Evolutionary conservation across 2,888 invertebrate genomes (phyloP).

Genomic region (Troglohyphantes excavatus): DNA sequence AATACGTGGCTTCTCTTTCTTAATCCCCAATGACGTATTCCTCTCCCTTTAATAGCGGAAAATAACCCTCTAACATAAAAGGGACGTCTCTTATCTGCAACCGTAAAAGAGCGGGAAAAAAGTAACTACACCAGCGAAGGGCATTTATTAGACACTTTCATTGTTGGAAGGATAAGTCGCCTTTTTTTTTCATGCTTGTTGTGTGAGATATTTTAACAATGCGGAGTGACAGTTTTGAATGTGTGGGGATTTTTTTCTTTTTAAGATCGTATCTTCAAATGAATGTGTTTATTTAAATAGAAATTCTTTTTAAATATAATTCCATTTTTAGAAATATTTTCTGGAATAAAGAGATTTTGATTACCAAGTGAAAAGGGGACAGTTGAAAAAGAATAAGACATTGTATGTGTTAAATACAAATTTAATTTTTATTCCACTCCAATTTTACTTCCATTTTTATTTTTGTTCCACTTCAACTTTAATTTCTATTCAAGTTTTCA

Average conservation of each 20-base stretch:
- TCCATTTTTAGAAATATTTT: too few relatives aligned
- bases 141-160: slow-evolving; percentile 12
- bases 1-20: not conserved
- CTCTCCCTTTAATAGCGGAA: not conserved
- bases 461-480: too few relatives aligned
- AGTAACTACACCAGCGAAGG: not conserved
- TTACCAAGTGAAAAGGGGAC: too few relatives aligned
- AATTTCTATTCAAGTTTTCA: too few relatives aligned
- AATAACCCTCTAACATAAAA: slow-evolving; percentile 41
- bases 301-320: too few relatives aligned
- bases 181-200: not conserved
- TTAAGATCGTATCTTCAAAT: too few relatives aligned
- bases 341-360: too few relatives aligned
- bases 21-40: not conserved
- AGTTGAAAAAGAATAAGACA: too few relatives aligned
- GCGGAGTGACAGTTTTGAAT: not conserved
- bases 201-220: not conserved
- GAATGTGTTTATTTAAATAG: too few relatives aligned
- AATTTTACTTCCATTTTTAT: too few relatives aligned
- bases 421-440: too few relatives aligned
- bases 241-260: not conserved
- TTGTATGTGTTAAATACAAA: too few relatives aligned
- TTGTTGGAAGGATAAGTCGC: not conserved
- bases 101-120: slow-evolving; percentile 1
- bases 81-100: not conserved